Evolutionary conservation across 2,113 vertebrate species (phyloP), one percentile per base, ranked within the genome.

Genomic region (Labeo catla): DNA sequence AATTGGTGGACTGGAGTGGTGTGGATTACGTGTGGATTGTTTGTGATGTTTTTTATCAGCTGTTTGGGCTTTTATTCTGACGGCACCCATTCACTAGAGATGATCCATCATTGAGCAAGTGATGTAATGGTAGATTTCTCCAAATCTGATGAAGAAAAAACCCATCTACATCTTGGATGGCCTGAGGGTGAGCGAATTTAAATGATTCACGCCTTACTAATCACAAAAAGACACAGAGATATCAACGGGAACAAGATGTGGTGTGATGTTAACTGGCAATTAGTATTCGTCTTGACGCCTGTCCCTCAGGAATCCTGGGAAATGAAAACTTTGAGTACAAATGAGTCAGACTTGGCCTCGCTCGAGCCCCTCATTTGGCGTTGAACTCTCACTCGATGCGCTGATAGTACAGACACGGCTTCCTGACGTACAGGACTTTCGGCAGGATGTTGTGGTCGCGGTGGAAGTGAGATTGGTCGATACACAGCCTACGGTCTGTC

Each of bases 371-470:
- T 59, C 19, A 68, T 28, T 36, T 15, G 1, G 36, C 11, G 16
- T 72, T 72, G 8, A 39, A 4, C 66, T 39, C 36, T 19, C 66
- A 70, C 15, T 4, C 1, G 1, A 72, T 43, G 36, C 13, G 36
- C 68, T 72, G 16, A 45, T 5, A 19, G 2, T 43, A 21, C 49
- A 70, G 59, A 80, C 15, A 8, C 39, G 6, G 72, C 28, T 86
- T 86, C 81, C 81, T 87, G 80, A 54, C 49, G 2, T n/a, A 9
- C 5, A 23, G 74, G 12, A 21, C 52, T 86, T 73, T 80, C 54
- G 8, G 85, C 82, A 88, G 89, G 89, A 90, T 85, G 73, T 76
- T 84, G 89, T 84, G 84, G 85, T 54, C 57, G 68, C n/a, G 61
- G 23, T 81, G 61, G 82, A 82, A 50, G 21, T 63, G 86, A 87